Evolutionary conservation across 2,888 invertebrate species (phyloP), one percentile per base, ranked within the genome.

Genomic region (Steinernema hermaphroditum): DNA sequence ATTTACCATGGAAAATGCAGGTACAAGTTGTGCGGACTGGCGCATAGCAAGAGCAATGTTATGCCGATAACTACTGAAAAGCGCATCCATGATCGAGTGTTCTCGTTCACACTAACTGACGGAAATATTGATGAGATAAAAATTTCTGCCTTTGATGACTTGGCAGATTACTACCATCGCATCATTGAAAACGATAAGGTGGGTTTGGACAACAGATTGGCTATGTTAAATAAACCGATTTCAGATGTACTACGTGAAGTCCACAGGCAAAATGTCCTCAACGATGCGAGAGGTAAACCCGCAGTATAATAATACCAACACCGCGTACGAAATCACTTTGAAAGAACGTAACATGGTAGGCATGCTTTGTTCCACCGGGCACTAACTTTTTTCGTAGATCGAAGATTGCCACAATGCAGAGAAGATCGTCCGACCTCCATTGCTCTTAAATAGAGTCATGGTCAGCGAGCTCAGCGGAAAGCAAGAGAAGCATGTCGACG

Each of bases 21-120:
- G 4, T 62, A 62, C n/a, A 12, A 16, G 16, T 16, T 62, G 29
- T 62, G 62, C 62, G 62, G 62, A 14, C 14, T 62, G 29, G 62
- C 29, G 32, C 12, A 24, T n/a, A n/a, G 32, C 62, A 62, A 32
- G 34, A 62, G 32, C 14, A 29, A 24, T 32, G 34, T 62, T 22
- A 32, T 27, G 9, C 62, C 9, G 16, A 62, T 62, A 6, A 24
- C 62, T 2, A 32, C 16, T 12, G 32, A 22, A 62, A 24, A 62
- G 2, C 14, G 29, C 4, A 32, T 22, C 4, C 62, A 62, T n/a
- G 32, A 62, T 32, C 9, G 34, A n/a, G 29, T 62, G 29, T 62
- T 62, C 62, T 62, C 62, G 12, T 62, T 62, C 62, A 32, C 16
- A 16, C 29, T 62, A 6, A 62, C 62, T 12, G 62, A 62, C 32